A percentile compares a stretch with the other conserved stretches of the same genome.
Conservation (phyloP, 2,797 vertebrate species). For the Parauchenoglanis ngamensis region DNA sequence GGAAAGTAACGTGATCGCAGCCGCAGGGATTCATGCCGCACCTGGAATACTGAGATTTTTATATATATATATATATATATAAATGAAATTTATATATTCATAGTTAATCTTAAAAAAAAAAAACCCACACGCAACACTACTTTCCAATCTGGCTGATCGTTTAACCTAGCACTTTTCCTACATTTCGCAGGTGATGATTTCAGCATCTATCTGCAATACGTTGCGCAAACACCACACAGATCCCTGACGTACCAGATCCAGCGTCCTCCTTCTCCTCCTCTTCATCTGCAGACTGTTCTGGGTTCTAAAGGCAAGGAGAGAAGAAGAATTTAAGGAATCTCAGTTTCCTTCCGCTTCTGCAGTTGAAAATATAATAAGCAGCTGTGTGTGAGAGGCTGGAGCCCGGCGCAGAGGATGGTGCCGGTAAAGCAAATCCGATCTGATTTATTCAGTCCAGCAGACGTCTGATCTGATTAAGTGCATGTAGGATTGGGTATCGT, state of each 20-base stretch:
- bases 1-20: background rate
- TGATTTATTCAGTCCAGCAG: background rate
- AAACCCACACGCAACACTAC: background rate
- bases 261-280: slow-evolving; percentile 86
- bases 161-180: background rate
- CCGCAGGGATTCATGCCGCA: background rate
- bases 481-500: no score
- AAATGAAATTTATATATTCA: no score
- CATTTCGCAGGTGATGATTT: background rate
- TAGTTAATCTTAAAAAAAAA: background rate
- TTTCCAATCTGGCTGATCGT: background rate
- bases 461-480: background rate
- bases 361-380: background rate
- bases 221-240: background rate
- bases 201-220: no score
- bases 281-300: slow-evolving; percentile 88
- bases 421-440: background rate
- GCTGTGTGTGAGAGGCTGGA: background rate
- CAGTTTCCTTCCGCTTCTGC: background rate
- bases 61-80: no score
- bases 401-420: background rate
- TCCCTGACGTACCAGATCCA: slow-evolving; percentile 74
- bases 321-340: background rate
- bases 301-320: slow-evolving; percentile 74
- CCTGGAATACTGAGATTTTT: background rate